Evolutionary conservation across 2,888 invertebrate species (phyloP).

Genomic region (Chloroclystis v-ata): DNA sequence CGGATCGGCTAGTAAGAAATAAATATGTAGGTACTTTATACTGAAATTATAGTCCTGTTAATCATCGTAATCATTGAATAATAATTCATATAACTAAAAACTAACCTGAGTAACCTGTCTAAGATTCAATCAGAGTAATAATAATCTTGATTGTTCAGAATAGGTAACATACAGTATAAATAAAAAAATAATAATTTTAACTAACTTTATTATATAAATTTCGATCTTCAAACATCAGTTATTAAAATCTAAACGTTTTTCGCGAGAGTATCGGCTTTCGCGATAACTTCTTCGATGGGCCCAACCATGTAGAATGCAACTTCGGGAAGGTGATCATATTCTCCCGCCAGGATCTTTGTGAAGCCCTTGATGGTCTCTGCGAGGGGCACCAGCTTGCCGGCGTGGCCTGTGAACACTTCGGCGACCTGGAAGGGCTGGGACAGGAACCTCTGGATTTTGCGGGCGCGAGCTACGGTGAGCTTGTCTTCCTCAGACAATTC

Average conservation of each 20-base stretch:
- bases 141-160: too few species aligned
- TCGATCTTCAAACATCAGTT: constrained; percentile 19
- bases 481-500: constrained; percentile 97
- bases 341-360: constrained; percentile 88
- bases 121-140: too few species aligned
- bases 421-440: constrained; percentile 96
- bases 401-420: constrained; percentile 95
- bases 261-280: constrained; percentile 88
- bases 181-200: constrained; percentile 27
- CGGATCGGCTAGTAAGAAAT: too few species aligned
- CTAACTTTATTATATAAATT: constrained; percentile 47
- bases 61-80: too few species aligned
- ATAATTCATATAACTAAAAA: too few species aligned
- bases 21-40: too few species aligned
- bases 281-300: constrained; percentile 91
- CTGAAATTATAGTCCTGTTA: too few species aligned
- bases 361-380: constrained; percentile 93
- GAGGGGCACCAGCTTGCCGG: constrained; percentile 93
- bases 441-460: constrained; percentile 96
- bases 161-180: too few species aligned
- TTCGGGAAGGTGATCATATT: constrained; percentile 94
- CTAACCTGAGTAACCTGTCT: too few species aligned
- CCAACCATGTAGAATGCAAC: constrained; percentile 98
- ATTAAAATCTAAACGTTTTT: constrained; percentile 76
- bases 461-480: constrained; percentile 93